Evolutionary conservation across 1,140 invertebrate genomes (phyloP).

Genomic region (Apis cerana): DNA sequence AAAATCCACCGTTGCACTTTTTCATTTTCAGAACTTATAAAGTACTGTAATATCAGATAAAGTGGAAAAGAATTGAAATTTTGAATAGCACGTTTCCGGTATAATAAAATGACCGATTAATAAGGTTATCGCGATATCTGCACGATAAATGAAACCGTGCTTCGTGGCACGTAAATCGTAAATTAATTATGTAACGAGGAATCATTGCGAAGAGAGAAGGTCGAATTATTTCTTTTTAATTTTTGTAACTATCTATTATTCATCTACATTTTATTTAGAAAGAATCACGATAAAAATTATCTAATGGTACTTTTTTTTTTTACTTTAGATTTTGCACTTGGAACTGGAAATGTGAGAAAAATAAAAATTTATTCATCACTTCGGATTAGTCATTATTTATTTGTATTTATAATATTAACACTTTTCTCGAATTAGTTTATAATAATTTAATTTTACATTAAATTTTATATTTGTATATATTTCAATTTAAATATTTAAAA

Average conservation of each 20-base stretch:
- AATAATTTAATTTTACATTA: no score
- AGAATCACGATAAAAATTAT: neutral
- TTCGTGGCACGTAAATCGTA: neutral
- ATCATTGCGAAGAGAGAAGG: neutral
- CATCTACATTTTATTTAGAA: neutral
- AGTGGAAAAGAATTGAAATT: conserved; percentile 9
- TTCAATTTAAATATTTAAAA: no score
- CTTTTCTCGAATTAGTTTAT: no score
- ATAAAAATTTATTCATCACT: no score
- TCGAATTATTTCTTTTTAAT: neutral
- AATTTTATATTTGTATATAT: no score
- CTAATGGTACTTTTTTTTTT: no score
- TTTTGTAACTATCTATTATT: no score
- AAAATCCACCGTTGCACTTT: no score
- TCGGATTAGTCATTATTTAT: no score
- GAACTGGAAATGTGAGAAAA: no score
- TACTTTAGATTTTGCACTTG: no score
- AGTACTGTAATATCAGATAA: neutral
- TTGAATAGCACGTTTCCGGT: conserved; percentile 1
- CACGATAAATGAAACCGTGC: neutral
- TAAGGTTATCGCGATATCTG: conserved; percentile 10
- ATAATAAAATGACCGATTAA: conserved; percentile 34
- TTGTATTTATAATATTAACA: no score
- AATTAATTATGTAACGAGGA: conserved; percentile 22
- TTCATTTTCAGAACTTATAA: neutral